These are phyloP conservation scores for Planiliza haematocheilus DNA, from an alignment of 2,113 vertebrate genomes.

Conservation along the genomic window DNA sequence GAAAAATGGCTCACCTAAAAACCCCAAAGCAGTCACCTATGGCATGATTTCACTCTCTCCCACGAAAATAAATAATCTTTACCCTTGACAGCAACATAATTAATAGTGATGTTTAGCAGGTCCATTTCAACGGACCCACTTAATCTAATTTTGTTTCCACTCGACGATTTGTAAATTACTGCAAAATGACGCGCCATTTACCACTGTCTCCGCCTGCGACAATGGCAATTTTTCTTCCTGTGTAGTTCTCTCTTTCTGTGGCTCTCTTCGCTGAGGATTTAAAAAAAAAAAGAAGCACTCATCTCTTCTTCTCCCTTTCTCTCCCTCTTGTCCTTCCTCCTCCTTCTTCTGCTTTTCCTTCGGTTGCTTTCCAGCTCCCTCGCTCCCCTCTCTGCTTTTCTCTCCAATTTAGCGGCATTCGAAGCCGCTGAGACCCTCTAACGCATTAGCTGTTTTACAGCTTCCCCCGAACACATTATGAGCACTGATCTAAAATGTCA, in stretches of 20 bases:
- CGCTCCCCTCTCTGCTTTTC: slow-evolving; percentile 63
- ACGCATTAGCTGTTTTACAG: slow-evolving; percentile 78
- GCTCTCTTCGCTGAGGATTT: slow-evolving; percentile 56
- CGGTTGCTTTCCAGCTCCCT: slow-evolving; percentile 61
- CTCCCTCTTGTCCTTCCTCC: slow-evolving; percentile 38
- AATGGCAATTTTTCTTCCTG: slow-evolving; percentile 83
- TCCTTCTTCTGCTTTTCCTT: slow-evolving; percentile 49
- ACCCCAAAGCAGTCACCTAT: slow-evolving; percentile 73
- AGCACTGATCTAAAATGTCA: slow-evolving; percentile 83
- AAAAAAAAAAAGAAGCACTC: slow-evolving; percentile 61
- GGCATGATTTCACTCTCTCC: slow-evolving; percentile 77
- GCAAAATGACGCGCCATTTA: slow-evolving; percentile 85
- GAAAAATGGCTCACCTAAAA: slow-evolving; percentile 78
- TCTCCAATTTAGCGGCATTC: slow-evolving; percentile 71
- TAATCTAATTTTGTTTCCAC: slow-evolving; percentile 89
- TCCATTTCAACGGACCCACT: slow-evolving; percentile 84
- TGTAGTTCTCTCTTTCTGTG: slow-evolving; percentile 66
- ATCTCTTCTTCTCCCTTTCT: slow-evolving; percentile 41
- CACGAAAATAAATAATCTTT: slow-evolving; percentile 82
- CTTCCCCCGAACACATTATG: slow-evolving; percentile 77
- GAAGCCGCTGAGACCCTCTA: slow-evolving; percentile 62
- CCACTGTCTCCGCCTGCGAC: slow-evolving; percentile 80
- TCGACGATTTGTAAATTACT: slow-evolving; percentile 87
- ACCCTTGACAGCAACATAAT: slow-evolving; percentile 83
- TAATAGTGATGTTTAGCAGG: slow-evolving; percentile 86